Evolutionary conservation across 2,113 vertebrate genomes (phyloP).

Genomic region (Ellobius talpinus): DNA sequence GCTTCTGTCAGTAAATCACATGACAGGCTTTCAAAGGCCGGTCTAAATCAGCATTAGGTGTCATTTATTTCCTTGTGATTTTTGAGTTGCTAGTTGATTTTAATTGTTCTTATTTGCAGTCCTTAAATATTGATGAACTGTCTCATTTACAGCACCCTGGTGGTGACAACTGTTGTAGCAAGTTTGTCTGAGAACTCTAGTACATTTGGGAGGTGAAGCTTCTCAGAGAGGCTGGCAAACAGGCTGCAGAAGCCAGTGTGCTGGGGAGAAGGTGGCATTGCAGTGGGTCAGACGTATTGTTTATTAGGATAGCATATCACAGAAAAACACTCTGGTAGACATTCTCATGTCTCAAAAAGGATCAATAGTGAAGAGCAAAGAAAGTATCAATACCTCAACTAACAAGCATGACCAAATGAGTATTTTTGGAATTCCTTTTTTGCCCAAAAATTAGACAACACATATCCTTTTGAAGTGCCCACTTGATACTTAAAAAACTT

Average conservation of each 20-base stretch:
- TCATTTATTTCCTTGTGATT: constrained; percentile 82
- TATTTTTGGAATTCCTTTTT: background rate
- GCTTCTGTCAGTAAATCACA: constrained; percentile 85
- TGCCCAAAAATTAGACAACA: background rate
- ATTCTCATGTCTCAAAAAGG: background rate
- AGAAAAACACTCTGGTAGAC: background rate
- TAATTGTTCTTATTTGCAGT: constrained; percentile 86
- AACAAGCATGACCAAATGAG: background rate
- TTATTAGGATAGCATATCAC: background rate
- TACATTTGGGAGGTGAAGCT: background rate
- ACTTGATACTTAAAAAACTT: background rate
- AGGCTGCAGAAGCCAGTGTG: background rate
- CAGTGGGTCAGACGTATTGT: background rate
- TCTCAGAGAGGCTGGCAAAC: background rate
- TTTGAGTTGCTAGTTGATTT: constrained; percentile 82
- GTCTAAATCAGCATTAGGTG: constrained; percentile 83
- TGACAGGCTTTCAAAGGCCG: constrained; percentile 72
- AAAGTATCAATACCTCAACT: background rate
- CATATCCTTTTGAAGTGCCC: background rate
- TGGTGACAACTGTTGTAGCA: constrained; percentile 73
- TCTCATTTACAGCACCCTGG: constrained; percentile 81
- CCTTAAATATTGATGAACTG: constrained; percentile 84
- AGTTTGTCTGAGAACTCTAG: constrained; percentile 63
- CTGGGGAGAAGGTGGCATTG: background rate
- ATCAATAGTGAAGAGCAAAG: constrained; percentile 10